Percentiles rank a stretch among this genome's conserved stretches.
Evolutionary conservation across 2,113 vertebrate species (phyloP).

Genomic region (Amphilophus citrinellus): DNA sequence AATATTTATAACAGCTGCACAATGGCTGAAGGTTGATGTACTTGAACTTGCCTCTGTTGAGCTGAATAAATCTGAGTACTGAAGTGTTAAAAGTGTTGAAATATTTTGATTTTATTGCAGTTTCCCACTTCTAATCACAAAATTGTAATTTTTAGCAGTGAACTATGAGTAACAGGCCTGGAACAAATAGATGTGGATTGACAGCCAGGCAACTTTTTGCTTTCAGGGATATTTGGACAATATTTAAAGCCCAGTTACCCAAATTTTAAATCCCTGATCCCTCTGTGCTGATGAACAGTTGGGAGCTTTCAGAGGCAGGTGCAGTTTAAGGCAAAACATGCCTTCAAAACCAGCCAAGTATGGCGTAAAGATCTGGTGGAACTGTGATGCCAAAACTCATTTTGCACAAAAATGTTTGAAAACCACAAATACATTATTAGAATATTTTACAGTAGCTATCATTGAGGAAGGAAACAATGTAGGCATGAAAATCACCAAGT

Average conservation of each 20-base stretch:
- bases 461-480: not conserved
- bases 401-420: not conserved
- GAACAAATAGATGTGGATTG: too few relatives aligned
- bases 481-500: not conserved
- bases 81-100: not conserved
- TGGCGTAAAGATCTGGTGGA: not conserved
- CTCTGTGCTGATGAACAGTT: not conserved
- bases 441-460: not conserved
- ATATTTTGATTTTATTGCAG: not conserved
- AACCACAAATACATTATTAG: not conserved
- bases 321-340: slow-evolving; percentile 2
- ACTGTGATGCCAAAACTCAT: not conserved
- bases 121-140: not conserved
- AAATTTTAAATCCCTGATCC: not conserved
- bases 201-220: not conserved
- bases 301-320: not conserved
- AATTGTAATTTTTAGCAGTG: too few relatives aligned
- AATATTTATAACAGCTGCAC: not conserved
- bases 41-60: not conserved
- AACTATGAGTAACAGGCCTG: too few relatives aligned
- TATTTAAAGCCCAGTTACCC: not conserved
- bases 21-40: not conserved
- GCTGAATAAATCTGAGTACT: not conserved
- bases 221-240: not conserved
- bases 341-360: not conserved